Evolutionary conservation across 2,888 invertebrate species (phyloP).

Genomic region (Cryptophagus acutangulus): DNA sequence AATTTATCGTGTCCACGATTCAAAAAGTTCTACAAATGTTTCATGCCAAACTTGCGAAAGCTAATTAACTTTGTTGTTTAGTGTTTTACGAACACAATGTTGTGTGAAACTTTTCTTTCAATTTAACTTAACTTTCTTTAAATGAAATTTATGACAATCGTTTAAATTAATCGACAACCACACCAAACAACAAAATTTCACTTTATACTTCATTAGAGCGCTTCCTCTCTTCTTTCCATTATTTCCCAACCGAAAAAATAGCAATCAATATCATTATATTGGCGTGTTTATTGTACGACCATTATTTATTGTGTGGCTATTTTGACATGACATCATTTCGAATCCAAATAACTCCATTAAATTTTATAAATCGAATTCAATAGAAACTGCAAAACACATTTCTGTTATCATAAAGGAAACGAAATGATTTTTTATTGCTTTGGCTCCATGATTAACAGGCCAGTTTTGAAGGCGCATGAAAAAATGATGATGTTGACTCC

Average conservation of each 20-base stretch:
- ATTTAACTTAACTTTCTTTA: neutral
- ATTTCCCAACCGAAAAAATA: too few species aligned
- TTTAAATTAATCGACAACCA: neutral
- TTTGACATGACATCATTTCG: conserved; percentile 5
- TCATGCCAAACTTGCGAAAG: neutral
- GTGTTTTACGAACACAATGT: neutral
- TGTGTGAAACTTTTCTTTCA: conserved; percentile 1
- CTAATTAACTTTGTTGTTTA: neutral
- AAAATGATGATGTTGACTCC: too few species aligned
- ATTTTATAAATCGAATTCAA: conserved; percentile 8
- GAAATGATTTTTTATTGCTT: too few species aligned
- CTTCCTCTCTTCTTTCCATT: too few species aligned
- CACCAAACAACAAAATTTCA: neutral
- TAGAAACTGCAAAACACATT: conserved; percentile 5
- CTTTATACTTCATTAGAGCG: too few species aligned
- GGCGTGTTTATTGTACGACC: too few species aligned
- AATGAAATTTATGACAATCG: neutral
- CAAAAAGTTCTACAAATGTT: neutral
- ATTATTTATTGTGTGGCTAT: too few species aligned
- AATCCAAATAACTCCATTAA: conserved; percentile 6
- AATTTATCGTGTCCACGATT: conserved; percentile 1
- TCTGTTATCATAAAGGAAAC: too few species aligned
- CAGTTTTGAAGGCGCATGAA: too few species aligned
- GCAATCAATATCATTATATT: too few species aligned
- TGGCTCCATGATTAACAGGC: too few species aligned